phyloP scores from a whole-genome alignment of 2,113 vertebrate species.

The Rhegmatorhina hoffmannsi region DNA sequence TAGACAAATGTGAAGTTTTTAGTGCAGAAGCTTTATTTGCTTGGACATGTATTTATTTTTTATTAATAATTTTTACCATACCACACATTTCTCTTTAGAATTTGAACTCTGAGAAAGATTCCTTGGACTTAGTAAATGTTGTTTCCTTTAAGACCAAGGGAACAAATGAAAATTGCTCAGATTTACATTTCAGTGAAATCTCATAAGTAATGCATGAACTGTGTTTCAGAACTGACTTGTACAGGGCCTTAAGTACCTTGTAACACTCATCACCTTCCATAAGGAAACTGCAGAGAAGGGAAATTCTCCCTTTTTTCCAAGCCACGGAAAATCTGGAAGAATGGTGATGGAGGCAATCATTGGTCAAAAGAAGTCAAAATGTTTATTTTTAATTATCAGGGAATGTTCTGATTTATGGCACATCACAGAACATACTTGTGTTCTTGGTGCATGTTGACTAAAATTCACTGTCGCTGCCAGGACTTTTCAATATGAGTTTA shows the following conservation, averaged over 20 bases:
- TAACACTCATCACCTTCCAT: conserved; percentile 17
- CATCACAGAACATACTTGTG: neutral
- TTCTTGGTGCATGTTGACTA: neutral
- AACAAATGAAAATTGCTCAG: conserved; percentile 60
- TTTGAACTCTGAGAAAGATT: conserved; percentile 66
- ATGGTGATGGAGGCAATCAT: neutral
- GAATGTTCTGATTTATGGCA: neutral
- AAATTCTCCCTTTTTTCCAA: neutral
- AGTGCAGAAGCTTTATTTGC: conserved; percentile 70
- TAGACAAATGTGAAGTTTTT: conserved; percentile 78
- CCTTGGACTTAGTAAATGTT: conserved; percentile 69
- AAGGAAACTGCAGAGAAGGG: neutral
- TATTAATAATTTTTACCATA: conserved; percentile 78
- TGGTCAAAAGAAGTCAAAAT: neutral
- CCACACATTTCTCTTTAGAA: conserved; percentile 49
- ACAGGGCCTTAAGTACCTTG: conserved; percentile 39
- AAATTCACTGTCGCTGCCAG: neutral
- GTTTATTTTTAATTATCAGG: neutral
- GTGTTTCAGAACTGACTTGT: neutral
- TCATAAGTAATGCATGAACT: conserved; percentile 75
- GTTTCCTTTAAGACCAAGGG: conserved; percentile 69
- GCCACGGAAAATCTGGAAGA: neutral
- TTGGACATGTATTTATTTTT: conserved; percentile 78
- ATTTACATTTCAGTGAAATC: conserved; percentile 73
- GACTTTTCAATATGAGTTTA: neutral